Percentiles rank a stretch among this genome's conserved stretches.
Conservation (phyloP, 2,113 vertebrate species). For the Hippoglossus stenolepis region DNA sequence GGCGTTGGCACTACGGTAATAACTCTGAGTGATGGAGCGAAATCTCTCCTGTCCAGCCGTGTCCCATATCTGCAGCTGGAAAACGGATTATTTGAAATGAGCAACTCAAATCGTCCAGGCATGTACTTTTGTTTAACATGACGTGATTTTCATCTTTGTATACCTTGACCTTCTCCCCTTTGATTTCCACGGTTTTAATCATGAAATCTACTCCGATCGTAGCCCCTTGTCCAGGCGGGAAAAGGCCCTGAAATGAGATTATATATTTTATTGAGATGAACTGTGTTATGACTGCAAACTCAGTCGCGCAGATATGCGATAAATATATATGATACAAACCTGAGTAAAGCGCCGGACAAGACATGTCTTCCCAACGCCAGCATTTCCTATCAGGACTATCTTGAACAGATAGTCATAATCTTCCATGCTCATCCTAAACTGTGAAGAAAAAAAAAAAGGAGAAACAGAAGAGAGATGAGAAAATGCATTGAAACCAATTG, state of each 20-base stretch:
- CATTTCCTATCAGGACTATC: constrained; percentile 99
- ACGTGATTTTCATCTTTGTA: background rate
- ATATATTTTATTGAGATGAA: too few relatives aligned
- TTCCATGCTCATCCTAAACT: constrained; percentile 98
- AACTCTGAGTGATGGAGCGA: constrained; percentile 99
- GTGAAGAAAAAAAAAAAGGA: constrained; percentile 28
- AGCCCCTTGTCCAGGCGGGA: constrained; percentile 98
- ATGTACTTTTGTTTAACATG: background rate
- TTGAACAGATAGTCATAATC: constrained; percentile 99
- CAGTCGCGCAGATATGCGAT: too few relatives aligned
- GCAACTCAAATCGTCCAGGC: background rate
- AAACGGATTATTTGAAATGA: constrained; percentile 23
- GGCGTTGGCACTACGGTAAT: constrained; percentile 98
- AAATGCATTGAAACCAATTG: background rate
- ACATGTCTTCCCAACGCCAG: constrained; percentile 99
- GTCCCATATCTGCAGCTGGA: constrained; percentile 99
- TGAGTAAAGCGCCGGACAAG: constrained; percentile 98
- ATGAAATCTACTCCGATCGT: constrained; percentile 99
- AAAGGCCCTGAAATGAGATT: constrained; percentile 87
- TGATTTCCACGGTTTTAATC: constrained; percentile 99
- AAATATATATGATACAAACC: constrained; percentile 80
- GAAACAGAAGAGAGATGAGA: background rate
- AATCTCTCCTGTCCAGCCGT: constrained; percentile 98
- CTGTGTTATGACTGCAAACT: too few relatives aligned
- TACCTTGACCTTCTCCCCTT: constrained; percentile 99